A percentile compares a stretch with the other conserved stretches of the same genome.
Conservation (phyloP, 2,888 invertebrate genomes). For the Cremastinae sp. region DNA sequence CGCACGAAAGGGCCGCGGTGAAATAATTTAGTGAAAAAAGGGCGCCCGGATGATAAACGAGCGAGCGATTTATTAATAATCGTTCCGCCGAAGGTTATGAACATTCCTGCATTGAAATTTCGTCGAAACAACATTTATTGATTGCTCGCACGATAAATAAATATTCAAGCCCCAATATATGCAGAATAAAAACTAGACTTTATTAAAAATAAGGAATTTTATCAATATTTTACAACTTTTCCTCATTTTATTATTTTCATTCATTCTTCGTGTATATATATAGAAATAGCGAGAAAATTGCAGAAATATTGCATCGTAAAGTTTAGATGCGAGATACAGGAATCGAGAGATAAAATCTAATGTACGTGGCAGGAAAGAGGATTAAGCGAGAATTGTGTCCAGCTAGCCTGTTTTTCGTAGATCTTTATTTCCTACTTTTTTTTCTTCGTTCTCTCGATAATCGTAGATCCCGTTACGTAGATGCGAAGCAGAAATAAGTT, state of each 20-base stretch:
- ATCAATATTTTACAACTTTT: no score
- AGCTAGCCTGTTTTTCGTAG: neutral
- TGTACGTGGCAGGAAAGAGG: no score
- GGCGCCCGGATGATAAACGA: conserved; percentile 29
- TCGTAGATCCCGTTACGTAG: conserved; percentile 14
- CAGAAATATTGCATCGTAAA: no score
- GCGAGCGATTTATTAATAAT: conserved; percentile 22
- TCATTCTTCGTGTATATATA: no score
- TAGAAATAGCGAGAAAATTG: no score
- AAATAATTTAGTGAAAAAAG: conserved; percentile 17
- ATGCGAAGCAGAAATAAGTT: neutral
- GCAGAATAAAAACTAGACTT: no score
- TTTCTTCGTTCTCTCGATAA: no score
- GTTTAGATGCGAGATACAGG: no score
- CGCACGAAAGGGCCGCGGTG: conserved; percentile 3
- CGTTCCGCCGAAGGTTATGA: neutral
- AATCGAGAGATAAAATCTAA: neutral
- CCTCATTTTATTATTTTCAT: no score
- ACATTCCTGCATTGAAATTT: conserved; percentile 31
- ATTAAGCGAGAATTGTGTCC: no score
- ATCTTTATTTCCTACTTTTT: neutral
- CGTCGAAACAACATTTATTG: neutral
- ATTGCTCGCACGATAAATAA: conserved; percentile 6
- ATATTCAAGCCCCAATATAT: no score
- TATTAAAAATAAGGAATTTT: no score